Evolutionary conservation across 2,113 vertebrate species (phyloP), one percentile per base, ranked within the genome.

Genomic region (Gopherus flavomarginatus): DNA sequence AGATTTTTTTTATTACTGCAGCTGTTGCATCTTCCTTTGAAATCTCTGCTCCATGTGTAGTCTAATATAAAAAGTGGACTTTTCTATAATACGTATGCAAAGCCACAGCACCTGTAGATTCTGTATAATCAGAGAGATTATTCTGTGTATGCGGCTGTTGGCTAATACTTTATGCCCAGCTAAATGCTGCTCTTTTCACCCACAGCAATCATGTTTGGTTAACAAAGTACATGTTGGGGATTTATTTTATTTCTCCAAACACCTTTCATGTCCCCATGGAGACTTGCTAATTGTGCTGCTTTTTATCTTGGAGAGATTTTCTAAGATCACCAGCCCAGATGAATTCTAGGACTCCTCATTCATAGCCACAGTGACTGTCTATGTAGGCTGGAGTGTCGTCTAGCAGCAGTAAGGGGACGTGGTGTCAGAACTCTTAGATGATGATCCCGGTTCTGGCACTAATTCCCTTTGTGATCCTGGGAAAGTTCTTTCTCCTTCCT

Each of bases 311-410:
- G 54, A n/a, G 72, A 38, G 59, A 42, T 0, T 0, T 1, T 11
- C 8, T 59, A 7, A 0, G 5, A 13, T 81, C 19, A 27, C 27
- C 6, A 4, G 72, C 14, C n/a, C 3, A 56, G 52, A 11, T 53
- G 57, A 11, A 8, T 54, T 22, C 44, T 62, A 0, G 0, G 3
- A 42, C 31, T 86, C 69, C 56, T 65, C 24, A 0, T 24, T 87
- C 75, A 1, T 49, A 22, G 11, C 13, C 24, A 6, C 31, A 3
- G 16, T 0, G 2, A 56, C 35, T 29, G 27, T 35, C 2, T 42
- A 19, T 80, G 14, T 22, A 50, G 47, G 42, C 57, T n/a, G 16
- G 83, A 42, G 7, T 26, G 1, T 52, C 22, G 57, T 19, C 19
- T 5, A 3, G 44, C 53, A 12, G 57, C 35, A 57, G 29, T 54